Conservation (phyloP, 2,797 vertebrate genomes). For the Crax fasciolata region DNA sequence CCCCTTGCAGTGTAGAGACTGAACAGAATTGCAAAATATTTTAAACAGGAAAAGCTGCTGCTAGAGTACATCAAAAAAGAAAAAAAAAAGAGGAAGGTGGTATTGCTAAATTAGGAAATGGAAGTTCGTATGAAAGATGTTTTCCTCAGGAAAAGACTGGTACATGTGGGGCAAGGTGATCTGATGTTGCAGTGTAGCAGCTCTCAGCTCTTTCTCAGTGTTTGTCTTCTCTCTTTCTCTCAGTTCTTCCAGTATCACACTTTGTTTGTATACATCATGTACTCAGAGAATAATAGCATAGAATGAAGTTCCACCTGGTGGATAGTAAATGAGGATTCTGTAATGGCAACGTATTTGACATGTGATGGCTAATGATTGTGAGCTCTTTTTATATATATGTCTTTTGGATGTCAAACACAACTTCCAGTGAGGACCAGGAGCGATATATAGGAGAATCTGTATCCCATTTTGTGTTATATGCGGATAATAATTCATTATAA, state of each 20-base stretch:
- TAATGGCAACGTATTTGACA: neutral
- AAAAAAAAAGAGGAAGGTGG: slow-evolving; percentile 45
- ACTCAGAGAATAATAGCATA: neutral
- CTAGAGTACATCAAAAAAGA: neutral
- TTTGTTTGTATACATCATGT: neutral
- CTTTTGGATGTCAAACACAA: neutral
- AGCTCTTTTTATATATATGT: neutral
- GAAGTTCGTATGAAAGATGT: slow-evolving; percentile 29
- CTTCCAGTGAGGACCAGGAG: neutral
- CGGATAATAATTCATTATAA: neutral
- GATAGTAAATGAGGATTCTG: neutral
- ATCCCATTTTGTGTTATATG: neutral
- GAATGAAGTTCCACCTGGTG: fast-evolving
- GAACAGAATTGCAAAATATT: slow-evolving; percentile 37
- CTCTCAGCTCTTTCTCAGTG: neutral
- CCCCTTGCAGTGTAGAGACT: neutral
- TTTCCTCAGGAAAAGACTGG: slow-evolving; percentile 57
- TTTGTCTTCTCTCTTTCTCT: neutral
- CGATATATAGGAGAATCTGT: neutral
- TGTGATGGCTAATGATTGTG: neutral
- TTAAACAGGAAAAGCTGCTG: slow-evolving; percentile 24
- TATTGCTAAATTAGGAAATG: slow-evolving; percentile 69
- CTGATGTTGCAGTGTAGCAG: neutral
- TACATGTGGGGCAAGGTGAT: slow-evolving; percentile 52
- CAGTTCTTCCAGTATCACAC: neutral